Evolutionary conservation across 2,888 invertebrate species (phyloP), one percentile per base, ranked within the genome.

Genomic region (Dermolepida albohirtum): DNA sequence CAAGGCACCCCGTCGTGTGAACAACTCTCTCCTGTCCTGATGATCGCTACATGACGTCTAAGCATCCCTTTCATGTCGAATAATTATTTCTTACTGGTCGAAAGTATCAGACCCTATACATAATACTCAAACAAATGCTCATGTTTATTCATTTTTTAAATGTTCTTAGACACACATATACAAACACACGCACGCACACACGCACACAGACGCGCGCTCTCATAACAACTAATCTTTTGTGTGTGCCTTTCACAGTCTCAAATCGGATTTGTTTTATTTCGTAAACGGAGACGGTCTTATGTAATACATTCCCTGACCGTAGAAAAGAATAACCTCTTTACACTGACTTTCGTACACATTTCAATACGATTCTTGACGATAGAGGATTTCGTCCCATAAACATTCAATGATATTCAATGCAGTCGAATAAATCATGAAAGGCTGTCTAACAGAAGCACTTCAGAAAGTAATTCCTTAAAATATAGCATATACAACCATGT

Each of bases 51-150:
- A 66, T 69, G 73, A 71, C 69, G 70, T 69, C 70, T 66, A 64
- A 70, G 70, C 69, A 70, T 71, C 71, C 72, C 71, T 70, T 71
- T 71, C 55, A 70, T 64, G 70, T 69, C 70, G 47, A 55, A 67
- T 70, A 73, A 71, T 73, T 73, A 73, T 73, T 73, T 73, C 64
- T 71, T 70, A 71, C 66, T 71, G 66, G 62, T 51, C 57, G 57
- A 57, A 44, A 57, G 57, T 43, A 57, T 57, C 41, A 44, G 43
- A 22, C 17, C 29, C 44, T 43, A 39, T 57, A 57, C 44, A 41
- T 55, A 55, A 55, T 57, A 57, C 44, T 57, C 29, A 22, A 57
- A 44, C 57, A 57, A 57, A 57, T 27, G 57, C 57, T 57, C 57
- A 57, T 57, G 57, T 43, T 57, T 57, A 57, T 57, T 57, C 57